Percentiles rank a stretch among this genome's conserved stretches.
Conservation (phyloP, 2,888 invertebrate species). For the Pedicia rivosa region DNA sequence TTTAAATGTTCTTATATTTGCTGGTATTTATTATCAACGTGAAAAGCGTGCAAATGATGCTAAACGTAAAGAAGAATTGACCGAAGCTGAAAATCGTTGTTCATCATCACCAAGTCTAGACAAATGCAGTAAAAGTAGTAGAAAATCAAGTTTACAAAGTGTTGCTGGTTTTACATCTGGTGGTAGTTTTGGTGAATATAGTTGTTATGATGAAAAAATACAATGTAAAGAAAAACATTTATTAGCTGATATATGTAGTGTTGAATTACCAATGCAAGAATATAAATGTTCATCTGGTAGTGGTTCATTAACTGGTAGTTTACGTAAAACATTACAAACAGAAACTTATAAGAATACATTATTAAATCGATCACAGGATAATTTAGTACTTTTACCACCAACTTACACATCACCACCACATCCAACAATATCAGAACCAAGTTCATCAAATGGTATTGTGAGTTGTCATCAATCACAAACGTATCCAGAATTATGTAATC, state of each 20-base stretch:
- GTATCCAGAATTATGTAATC: conserved; percentile 14
- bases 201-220: conserved; percentile 45
- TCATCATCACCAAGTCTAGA: conserved; percentile 30
- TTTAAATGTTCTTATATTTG: conserved; percentile 72
- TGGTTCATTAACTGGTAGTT: conserved; percentile 18
- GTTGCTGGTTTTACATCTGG: conserved; percentile 15
- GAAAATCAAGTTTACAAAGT: conserved; percentile 42
- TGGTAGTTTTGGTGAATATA: conserved; percentile 44
- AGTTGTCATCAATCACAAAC: conserved; percentile 11
- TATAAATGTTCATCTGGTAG: conserved; percentile 37
- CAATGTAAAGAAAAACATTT: conserved; percentile 37
- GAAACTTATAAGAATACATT: conserved; percentile 4
- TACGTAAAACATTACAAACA: conserved; percentile 21
- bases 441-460: conserved; percentile 13
- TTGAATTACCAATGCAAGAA: conserved; percentile 46
- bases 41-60: conserved; percentile 46
- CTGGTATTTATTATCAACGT: conserved; percentile 74
- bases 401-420: conserved; percentile 13
- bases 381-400: conserved; percentile 17
- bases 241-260: conserved; percentile 38
- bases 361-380: conserved; percentile 17
- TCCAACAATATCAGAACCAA: conserved; percentile 16
- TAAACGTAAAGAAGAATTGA: conserved; percentile 60
- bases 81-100: conserved; percentile 53
- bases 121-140: conserved; percentile 16